Conservation (phyloP, 2,888 invertebrate species). For the Ichneumoninae sp. region DNA sequence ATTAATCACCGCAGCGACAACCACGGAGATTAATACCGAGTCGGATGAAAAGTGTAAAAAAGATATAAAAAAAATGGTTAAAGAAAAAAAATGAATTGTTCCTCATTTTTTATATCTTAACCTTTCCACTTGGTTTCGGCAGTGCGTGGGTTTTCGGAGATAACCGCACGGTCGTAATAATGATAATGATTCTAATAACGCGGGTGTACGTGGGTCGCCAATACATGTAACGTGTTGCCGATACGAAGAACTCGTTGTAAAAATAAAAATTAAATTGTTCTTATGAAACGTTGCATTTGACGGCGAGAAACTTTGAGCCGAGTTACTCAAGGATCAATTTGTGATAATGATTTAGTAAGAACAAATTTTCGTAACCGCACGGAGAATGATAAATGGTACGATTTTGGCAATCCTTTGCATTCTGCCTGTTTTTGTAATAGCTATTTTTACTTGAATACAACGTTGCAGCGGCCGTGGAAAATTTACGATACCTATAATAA, state of each 20-base stretch:
- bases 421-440: no score
- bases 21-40: not conserved
- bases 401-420: not conserved
- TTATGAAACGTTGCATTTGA: not conserved
- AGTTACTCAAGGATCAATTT: not conserved
- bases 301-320: not conserved
- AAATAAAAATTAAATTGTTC: not conserved
- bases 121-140: not conserved
- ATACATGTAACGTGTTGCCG: constrained; percentile 29
- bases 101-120: not conserved
- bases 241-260: not conserved
- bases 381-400: no score
- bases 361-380: not conserved
- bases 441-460: no score
- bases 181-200: constrained; percentile 41
- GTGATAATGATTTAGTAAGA: not conserved
- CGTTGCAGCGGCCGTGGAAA: no score
- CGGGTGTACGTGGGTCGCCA: constrained; percentile 48
- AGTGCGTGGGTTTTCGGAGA: constrained; percentile 33
- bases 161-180: constrained; percentile 16
- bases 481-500: not conserved
- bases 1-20: not conserved
- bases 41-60: not conserved
- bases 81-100: not conserved
- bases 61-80: not conserved